Evolutionary conservation across 2,797 vertebrate species (phyloP).

Genomic region (Benthosema pterotum): DNA sequence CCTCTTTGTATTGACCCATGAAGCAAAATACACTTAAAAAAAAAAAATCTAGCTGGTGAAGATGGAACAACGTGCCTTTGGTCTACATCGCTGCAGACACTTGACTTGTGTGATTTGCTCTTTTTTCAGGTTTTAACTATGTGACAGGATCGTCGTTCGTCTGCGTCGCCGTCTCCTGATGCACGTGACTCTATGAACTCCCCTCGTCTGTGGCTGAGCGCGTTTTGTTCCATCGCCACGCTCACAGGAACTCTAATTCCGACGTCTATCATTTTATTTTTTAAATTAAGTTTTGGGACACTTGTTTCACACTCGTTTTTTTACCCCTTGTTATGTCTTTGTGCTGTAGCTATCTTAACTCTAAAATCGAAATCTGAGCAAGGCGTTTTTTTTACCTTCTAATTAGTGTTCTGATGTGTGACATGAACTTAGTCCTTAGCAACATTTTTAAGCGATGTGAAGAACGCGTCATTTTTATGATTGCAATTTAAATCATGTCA

Average conservation of each 20-base stretch:
- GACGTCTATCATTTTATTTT: constrained; percentile 71
- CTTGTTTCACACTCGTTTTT: constrained; percentile 63
- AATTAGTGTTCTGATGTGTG: constrained; percentile 57
- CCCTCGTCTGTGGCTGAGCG: constrained; percentile 80
- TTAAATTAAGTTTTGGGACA: constrained; percentile 47
- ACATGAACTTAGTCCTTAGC: constrained; percentile 39
- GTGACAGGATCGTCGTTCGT: constrained; percentile 72
- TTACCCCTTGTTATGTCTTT: constrained; percentile 59
- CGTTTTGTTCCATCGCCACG: constrained; percentile 80
- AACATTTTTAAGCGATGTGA: constrained; percentile 37
- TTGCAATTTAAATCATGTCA: constrained; percentile 46
- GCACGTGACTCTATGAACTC: constrained; percentile 76
- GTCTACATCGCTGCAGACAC: constrained; percentile 44
- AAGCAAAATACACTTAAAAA: constrained; percentile 18
- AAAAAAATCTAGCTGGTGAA: neutral
- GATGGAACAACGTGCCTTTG: constrained; percentile 51
- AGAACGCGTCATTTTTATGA: constrained; percentile 32
- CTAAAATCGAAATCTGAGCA: constrained; percentile 42
- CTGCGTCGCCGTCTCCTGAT: constrained; percentile 78
- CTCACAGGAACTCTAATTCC: constrained; percentile 75
- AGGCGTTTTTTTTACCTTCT: constrained; percentile 37
- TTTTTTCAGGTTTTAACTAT: constrained; percentile 79
- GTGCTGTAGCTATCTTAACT: constrained; percentile 66
- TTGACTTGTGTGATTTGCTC: constrained; percentile 82
- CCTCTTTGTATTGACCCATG: neutral